Evolutionary conservation across 2,888 invertebrate species (phyloP), one percentile per base, ranked within the genome.

Genomic region (Strigamia crassipes): DNA sequence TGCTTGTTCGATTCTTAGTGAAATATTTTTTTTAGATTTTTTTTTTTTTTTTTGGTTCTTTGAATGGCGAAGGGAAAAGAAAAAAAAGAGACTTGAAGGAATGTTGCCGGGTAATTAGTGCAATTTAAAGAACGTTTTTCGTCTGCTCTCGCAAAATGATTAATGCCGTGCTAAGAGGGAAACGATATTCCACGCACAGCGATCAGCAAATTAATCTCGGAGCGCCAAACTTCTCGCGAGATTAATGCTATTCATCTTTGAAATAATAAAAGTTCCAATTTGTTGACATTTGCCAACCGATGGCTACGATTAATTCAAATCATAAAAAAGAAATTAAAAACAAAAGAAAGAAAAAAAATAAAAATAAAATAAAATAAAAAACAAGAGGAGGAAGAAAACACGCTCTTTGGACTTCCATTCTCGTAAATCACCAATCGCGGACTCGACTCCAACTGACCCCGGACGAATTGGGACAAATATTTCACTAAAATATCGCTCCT

Each of bases 61-160:
- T n/a, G n/a, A 51, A n/a, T 51, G 51, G 34, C 34, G n/a, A n/a
- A 34, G 34, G 3, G 34, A 6, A 34, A 34, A n/a, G n/a, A n/a
- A 10, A 38, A 38, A 51, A 18, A 51, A 51, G 10, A 51, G 18
- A 8, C 12, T 51, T 51, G 51, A 51, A 51, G 51, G 51, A 51
- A 51, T 51, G 51, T 13, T 51, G 51, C 51, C 51, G 51, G 51
- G 51, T 51, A 51, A 51, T 51, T 51, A 51, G 51, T 51, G 51
- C 51, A 51, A 51, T 51, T 51, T 51, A 51, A 18, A 51, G 18
- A 51, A 51, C 51, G 51, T 18, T 51, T 51, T 51, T 51, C 51
- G 13, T 51, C 18, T 18, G n/a, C n/a, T 51, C 51, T 51, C 12
- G 51, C 15, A 18, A 13, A 51, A 51, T 51, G 51, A 51, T 51